These are phyloP conservation scores for Enteromius trimaculatus DNA, from an alignment of 2,797 vertebrate species.

Conservation along the genomic window DNA sequence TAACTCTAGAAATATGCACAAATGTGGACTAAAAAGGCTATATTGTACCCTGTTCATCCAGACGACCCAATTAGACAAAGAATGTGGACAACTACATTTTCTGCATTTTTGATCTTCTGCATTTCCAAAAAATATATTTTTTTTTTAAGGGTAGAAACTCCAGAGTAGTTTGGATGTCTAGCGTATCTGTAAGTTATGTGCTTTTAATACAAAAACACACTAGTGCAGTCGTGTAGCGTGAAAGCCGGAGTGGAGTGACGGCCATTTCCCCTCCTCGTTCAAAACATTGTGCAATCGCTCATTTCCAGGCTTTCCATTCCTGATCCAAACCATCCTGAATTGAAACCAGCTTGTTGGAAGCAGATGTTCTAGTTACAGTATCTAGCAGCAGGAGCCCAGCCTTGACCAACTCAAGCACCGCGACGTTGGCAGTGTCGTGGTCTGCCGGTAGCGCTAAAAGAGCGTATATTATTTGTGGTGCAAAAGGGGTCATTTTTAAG, in stretches of 20 bases:
- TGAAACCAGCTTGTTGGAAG: neutral
- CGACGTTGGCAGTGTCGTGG: neutral
- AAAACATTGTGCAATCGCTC: neutral
- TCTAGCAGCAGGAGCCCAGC: neutral
- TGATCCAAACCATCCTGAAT: too few species aligned
- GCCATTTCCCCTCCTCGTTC: too few species aligned
- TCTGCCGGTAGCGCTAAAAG: neutral
- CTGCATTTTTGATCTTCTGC: neutral
- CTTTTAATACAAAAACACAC: neutral
- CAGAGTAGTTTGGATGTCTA: neutral
- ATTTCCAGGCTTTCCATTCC: neutral
- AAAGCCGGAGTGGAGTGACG: neutral
- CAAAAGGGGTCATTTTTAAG: conserved; percentile 46
- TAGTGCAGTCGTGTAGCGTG: neutral
- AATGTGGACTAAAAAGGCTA: neutral
- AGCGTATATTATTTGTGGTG: neutral
- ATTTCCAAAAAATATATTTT: neutral
- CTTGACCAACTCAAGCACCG: neutral
- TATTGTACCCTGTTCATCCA: neutral
- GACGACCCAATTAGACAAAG: neutral
- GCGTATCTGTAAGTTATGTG: neutral
- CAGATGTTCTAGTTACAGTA: neutral
- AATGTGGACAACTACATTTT: neutral
- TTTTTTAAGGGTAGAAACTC: neutral
- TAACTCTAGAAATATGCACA: neutral